Base-by-base conservation (phyloP, 2,797 vertebrate genomes). In the Rhinophrynus dorsalis region DNA sequence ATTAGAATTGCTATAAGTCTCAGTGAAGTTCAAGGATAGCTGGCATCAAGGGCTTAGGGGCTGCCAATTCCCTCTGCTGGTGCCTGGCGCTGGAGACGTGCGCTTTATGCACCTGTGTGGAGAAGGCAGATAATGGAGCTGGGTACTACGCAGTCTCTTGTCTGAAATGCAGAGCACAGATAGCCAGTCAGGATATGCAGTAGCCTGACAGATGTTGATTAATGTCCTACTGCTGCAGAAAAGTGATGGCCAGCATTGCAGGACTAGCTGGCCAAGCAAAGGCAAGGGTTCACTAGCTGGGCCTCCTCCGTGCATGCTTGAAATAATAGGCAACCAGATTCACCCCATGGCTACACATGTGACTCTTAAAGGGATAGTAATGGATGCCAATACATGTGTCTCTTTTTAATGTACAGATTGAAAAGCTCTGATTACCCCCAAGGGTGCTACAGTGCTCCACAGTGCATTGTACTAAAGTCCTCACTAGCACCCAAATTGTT, bases 181-280 rank as follows among this genome's bases (percentile, higher is more conserved):
- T 83, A 84, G 84, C 79, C 78, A 76, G 78, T 80, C 82, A 81
- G 83, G 80, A 82, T 80, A 84, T 81, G 88, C 89, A 89, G 78
- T 88, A 86, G 83, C 82, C 85, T 86, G 85, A 87, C 86, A 90
- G 83, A 87, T 87, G 86, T 85, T 89, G 86, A 89, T 90, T 89
- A 85, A 88, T 87, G 78, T 83, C 67, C 71, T 86, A 61, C 74
- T 70, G 72, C 77, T 80, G 74, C 68, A 76, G 76, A 76, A 68
- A 81, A 17, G 75, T 76, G 62, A 60, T 68, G 74, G 79, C 79
- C 67, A 1, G 63, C 67, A 51, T 72, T 75, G 73, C 71, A 54
- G 3, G 62, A 75, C 69, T 71, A 63, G 61, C 79, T 80, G 77
- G 76, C 44, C 52, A 21, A 30, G 42, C 18, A 3, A 17, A 8